Conservation (phyloP, 53 echinoderm and acorn worm species). For the Patiria pectinifera region DNA sequence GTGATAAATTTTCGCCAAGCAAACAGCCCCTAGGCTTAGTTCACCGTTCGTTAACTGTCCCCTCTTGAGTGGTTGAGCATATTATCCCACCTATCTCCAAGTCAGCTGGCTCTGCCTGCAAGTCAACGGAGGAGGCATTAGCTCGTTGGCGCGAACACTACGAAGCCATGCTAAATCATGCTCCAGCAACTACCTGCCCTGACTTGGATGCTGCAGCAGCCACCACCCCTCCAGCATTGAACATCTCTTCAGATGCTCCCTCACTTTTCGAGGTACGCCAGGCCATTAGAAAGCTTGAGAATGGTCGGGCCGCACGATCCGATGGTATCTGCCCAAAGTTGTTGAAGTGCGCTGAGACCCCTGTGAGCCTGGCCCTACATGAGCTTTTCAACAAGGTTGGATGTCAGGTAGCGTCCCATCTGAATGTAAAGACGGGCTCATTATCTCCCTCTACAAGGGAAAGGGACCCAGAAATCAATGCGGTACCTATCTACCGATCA, state of each 20-base stretch:
- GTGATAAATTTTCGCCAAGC: too few species aligned
- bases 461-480: background rate
- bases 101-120: too few species aligned
- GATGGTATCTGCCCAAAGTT: conserved; percentile 1
- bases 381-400: background rate
- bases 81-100: too few species aligned
- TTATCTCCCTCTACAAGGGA: background rate
- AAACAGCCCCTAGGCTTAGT: too few species aligned
- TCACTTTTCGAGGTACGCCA: background rate
- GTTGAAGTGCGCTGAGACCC: background rate
- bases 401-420: too few species aligned
- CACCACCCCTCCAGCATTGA: background rate
- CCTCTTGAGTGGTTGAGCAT: too few species aligned
- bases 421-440: background rate
- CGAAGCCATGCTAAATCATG: background rate
- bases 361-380: background rate
- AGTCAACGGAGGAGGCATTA: too few species aligned
- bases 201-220: background rate
- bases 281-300: conserved; percentile 1
- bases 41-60: too few species aligned
- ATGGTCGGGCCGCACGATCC: background rate
- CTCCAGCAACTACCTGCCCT: background rate
- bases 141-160: too few species aligned
- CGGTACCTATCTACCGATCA: background rate
- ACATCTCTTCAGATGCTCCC: background rate